Evolutionary conservation across 2,113 vertebrate genomes (phyloP), one percentile per base, ranked within the genome.

Genomic region (Montifringilla adamsi): DNA sequence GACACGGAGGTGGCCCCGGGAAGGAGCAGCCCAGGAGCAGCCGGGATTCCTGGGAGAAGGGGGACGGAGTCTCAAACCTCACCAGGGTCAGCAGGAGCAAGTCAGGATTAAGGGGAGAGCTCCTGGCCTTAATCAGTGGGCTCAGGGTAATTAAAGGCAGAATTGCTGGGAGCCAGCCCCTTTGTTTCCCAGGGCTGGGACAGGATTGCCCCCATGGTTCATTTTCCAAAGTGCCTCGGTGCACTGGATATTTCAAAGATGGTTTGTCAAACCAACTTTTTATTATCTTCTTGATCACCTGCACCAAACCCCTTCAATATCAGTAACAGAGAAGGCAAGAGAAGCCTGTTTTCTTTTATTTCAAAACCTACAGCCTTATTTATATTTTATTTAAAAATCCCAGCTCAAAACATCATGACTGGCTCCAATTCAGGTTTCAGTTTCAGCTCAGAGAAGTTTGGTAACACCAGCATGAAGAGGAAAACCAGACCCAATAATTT

Each of bases 71-170:
- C 80, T 76, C 63, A 27, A 95, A 95, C 76, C 43, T 73, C 12
- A 37, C 1, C 24, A 20, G 93, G 94, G 83, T 96, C 93, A 93
- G 3, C 89, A 49, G 55, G 82, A 96, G 93, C 82, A 84, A 46
- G 90, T 84, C 73, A 9, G 92, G 94, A 96, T 94, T 95, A 96
- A 87, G 90, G 75, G 37, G 75, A 90, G 92, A 94, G 90, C 93
- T 92, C 66, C 90, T 37, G 56, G 92, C 64, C 86, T 91, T 92
- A 94, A 96, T 95, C 90, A 92, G 89, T 15, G 86, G 83, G 76
- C 79, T 94, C 60, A 15, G n/a, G 23, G 69, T 94, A 96, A 96
- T 96, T 95, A 95, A 97, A 96, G 95, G 94, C 96, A 97, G 96
- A 66, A 46, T 39, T 46, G 63, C 76, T 37, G n/a, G 9, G 44